Conservation (phyloP, 2,797 vertebrate genomes). For the Eurystomus glaucurus region DNA sequence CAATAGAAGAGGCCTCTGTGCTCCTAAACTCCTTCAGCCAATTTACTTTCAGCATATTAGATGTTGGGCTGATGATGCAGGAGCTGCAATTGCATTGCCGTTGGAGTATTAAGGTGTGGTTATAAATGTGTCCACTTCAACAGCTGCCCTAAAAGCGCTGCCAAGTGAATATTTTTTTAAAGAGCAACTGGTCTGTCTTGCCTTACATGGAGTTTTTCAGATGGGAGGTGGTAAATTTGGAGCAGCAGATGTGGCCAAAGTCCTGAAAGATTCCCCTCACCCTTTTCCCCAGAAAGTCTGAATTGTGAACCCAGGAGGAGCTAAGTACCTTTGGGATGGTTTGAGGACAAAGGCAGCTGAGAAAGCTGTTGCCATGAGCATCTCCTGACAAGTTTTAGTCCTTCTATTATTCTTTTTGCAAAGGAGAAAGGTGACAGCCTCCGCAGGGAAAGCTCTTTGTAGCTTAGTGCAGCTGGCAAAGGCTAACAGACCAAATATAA, state of each 20-base stretch:
- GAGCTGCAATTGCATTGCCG: background rate
- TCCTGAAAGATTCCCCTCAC: background rate
- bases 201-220: background rate
- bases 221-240: background rate
- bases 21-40: background rate
- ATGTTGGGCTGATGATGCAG: background rate
- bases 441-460: background rate
- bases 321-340: background rate
- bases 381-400: background rate
- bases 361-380: background rate
- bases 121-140: background rate
- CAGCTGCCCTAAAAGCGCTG: background rate
- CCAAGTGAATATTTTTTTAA: background rate
- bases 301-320: background rate
- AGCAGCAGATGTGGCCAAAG: background rate
- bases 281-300: background rate
- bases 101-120: background rate
- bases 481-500: background rate
- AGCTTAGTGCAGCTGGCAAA: background rate
- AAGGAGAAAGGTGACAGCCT: background rate
- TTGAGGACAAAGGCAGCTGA: background rate
- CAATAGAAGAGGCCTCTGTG: background rate
- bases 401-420: background rate
- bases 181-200: background rate
- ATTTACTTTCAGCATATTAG: background rate